These are phyloP conservation scores for Megalonaias nervosa DNA, from an alignment of 1,140 invertebrate genomes.

Conservation along the genomic window DNA sequence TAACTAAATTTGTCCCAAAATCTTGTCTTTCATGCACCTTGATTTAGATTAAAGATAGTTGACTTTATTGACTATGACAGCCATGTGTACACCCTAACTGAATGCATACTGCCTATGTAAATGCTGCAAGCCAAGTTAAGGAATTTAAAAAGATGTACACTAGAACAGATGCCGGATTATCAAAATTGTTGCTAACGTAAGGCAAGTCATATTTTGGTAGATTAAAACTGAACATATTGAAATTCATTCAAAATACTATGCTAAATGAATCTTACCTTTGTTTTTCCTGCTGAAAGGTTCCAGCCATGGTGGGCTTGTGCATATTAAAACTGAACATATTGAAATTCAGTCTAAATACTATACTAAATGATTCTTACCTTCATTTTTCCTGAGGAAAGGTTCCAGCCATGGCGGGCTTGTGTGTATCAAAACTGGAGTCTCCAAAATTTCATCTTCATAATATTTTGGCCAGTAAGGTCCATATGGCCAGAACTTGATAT, in stretches of 20 bases:
- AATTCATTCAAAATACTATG: not conserved
- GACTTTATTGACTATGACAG: too few species aligned
- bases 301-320: slow-evolving; percentile 30
- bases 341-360: slow-evolving; percentile 3
- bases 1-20: too few species aligned
- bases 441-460: slow-evolving; percentile 50
- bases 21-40: too few species aligned
- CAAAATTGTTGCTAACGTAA: not conserved
- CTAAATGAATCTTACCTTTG: slow-evolving; percentile 41
- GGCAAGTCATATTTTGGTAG: not conserved
- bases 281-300: slow-evolving; percentile 37
- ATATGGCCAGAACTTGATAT: slow-evolving; percentile 69
- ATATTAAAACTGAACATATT: slow-evolving; percentile 36
- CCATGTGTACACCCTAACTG: not conserved
- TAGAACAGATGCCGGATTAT: not conserved
- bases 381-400: slow-evolving; percentile 26
- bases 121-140: not conserved
- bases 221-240: not conserved
- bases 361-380: slow-evolving; percentile 41
- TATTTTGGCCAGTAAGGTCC: slow-evolving; percentile 67
- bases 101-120: not conserved
- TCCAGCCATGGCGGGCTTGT: slow-evolving; percentile 40
- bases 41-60: too few species aligned
- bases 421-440: slow-evolving; percentile 54
- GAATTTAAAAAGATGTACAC: not conserved